Conservation (phyloP, 2,797 vertebrate species). For the Saxicola maurus region DNA sequence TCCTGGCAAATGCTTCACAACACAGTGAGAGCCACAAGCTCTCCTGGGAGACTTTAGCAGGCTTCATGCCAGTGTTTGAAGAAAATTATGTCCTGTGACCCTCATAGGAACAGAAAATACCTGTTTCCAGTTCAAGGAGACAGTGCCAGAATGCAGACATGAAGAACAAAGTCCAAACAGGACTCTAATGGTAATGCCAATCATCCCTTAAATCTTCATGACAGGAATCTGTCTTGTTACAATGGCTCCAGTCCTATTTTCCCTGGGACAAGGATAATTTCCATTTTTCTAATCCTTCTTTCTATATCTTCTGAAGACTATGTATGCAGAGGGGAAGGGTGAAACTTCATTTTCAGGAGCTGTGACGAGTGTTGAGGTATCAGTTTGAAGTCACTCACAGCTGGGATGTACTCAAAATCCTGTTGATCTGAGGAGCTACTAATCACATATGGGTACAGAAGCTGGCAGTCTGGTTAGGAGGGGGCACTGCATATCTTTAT, state of each 20-base stretch:
- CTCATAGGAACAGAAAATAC: neutral
- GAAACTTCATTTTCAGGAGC: neutral
- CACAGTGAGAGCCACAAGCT: neutral
- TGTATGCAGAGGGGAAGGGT: accelerated
- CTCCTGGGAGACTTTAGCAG: neutral
- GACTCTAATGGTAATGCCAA: accelerated
- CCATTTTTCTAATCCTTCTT: neutral
- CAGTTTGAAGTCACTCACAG: neutral
- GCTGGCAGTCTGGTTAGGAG: neutral
- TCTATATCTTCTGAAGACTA: neutral
- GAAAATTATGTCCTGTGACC: neutral
- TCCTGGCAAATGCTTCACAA: neutral
- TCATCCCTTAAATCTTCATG: neutral
- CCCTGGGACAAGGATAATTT: neutral
- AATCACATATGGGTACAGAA: neutral
- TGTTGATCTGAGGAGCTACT: neutral
- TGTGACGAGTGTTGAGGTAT: neutral
- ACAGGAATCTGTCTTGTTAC: neutral
- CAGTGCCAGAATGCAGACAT: neutral
- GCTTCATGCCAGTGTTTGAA: neutral
- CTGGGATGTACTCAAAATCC: neutral
- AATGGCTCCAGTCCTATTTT: neutral
- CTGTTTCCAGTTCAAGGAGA: neutral
- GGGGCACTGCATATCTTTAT: neutral
- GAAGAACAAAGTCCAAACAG: neutral